Evolutionary conservation across 2,888 invertebrate species (phyloP).

Genomic region (Endotricha flammealis): DNA sequence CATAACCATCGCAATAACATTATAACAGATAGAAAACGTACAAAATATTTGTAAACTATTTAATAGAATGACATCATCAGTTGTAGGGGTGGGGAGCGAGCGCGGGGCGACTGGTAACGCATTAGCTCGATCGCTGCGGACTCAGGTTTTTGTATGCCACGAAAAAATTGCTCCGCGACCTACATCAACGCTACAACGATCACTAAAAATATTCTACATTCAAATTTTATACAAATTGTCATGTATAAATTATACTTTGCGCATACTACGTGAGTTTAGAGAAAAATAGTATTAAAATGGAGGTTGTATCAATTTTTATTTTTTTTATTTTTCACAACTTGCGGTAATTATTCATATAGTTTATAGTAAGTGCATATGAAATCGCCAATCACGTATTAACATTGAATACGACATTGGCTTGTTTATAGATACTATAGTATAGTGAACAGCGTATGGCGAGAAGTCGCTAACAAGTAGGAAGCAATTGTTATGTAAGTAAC

Average conservation of each 20-base stretch:
- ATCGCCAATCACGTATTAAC: constrained; percentile 2
- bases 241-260: too few species aligned
- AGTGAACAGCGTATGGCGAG: not conserved
- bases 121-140: constrained; percentile 38
- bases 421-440: constrained; percentile 1
- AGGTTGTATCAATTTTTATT: not conserved
- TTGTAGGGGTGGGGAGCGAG: constrained; percentile 22
- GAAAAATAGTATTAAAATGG: constrained; percentile 34
- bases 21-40: too few species aligned
- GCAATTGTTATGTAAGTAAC: constrained; percentile 12
- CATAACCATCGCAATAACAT: too few species aligned
- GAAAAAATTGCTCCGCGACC: constrained; percentile 59
- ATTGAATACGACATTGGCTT: constrained; percentile 8
- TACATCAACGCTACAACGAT: constrained; percentile 59
- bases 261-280: too few species aligned
- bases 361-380: constrained; percentile 6
- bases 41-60: too few species aligned
- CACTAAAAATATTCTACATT: not conserved
- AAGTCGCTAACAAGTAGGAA: constrained; percentile 8
- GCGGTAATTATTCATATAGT: constrained; percentile 9
- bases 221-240: too few species aligned
- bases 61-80: constrained; percentile 53
- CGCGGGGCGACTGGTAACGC: constrained; percentile 16
- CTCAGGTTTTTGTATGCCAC: constrained; percentile 48
- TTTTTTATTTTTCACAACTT: constrained; percentile 1